These are phyloP conservation scores for Drosophila seguyi DNA, from an alignment of 1,140 invertebrate species.

Conservation along the genomic window DNA sequence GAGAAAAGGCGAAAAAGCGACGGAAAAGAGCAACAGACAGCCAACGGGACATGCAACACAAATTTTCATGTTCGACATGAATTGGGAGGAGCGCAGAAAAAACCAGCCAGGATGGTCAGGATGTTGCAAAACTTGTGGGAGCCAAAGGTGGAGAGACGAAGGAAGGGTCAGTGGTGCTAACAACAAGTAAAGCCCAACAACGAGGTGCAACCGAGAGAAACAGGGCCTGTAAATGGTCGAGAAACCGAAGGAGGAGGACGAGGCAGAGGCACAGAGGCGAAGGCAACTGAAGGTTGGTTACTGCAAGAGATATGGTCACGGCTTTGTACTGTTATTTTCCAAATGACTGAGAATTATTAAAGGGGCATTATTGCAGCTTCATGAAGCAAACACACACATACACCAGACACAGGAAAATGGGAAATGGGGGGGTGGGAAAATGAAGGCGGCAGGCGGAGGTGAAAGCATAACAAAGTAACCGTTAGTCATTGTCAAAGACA, in stretches of 20 bases:
- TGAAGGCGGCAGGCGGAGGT: neutral
- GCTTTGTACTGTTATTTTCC: conserved; percentile 81
- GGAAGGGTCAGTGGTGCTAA: conserved; percentile 44
- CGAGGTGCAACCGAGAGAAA: conserved; percentile 38
- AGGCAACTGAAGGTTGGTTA: conserved; percentile 35
- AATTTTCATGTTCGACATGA: conserved; percentile 77
- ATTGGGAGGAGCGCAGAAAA: conserved; percentile 46
- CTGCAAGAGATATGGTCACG: conserved; percentile 61
- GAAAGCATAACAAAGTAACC: conserved; percentile 49
- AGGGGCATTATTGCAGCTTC: conserved; percentile 81
- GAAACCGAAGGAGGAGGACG: neutral
- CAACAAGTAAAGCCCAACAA: conserved; percentile 52
- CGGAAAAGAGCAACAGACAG: conserved; percentile 28
- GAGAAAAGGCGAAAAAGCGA: conserved; percentile 26
- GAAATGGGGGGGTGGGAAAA: no score
- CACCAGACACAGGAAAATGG: neutral
- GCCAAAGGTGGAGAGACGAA: neutral
- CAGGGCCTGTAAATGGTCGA: neutral
- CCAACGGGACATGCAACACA: conserved; percentile 67
- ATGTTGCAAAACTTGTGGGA: neutral
- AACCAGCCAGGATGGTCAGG: neutral
- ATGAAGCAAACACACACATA: conserved; percentile 64
- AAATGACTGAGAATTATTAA: conserved; percentile 82
- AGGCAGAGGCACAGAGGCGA: neutral
- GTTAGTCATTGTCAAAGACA: conserved; percentile 61